Evolutionary conservation across 2,888 invertebrate genomes (phyloP), one percentile per base, ranked within the genome.

Genomic region (Phrixothrix hirtus): DNA sequence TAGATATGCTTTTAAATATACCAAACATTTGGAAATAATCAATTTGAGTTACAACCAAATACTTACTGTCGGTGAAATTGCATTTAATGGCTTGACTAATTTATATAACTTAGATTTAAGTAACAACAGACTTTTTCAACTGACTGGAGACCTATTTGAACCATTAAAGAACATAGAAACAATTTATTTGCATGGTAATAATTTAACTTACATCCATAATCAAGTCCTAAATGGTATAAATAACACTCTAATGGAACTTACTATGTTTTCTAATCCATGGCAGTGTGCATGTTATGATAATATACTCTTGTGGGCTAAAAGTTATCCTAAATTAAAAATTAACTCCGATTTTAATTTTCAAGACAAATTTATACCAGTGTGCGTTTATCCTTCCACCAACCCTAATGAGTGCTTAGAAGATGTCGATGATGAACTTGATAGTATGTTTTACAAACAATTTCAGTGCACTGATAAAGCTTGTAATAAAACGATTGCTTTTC

Each of bases 11-110:
- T 51, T 57, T 5, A 36, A 26, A 17, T 25, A 41, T n/a, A 30
- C 39, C 10, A 27, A 35, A 11, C 35, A 47, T 1, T 15, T 57
- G 25, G 36, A 46, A 16, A 52, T 32, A 9, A 26, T 57, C 12
- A 34, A 51, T 42, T n/a, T 57, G 2, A 48, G 45, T 13, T 9
- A 55, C 13, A 57, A 57, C 13, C 17, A 36, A 15, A 51, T 57
- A 11, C 13, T 45, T 1, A 36, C 46, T 16, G 41, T 57, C n/a
- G 45, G 42, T 11, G 51, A 46, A 13, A 36, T 13, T 7, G 38
- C 57, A 6, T 55, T 57, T 16, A 48, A 47, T 6, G 34, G 51
- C 6, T 11, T 57, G 31, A 31, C 12, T 5, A 48, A 30, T n/a
- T 27, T 57, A 30, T 15, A 32, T n/a, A 34, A 43, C 10, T 14